Percentiles rank a stretch among this genome's conserved stretches.
Conservation (phyloP, 2,797 vertebrate genomes). For the Mus minutoides region DNA sequence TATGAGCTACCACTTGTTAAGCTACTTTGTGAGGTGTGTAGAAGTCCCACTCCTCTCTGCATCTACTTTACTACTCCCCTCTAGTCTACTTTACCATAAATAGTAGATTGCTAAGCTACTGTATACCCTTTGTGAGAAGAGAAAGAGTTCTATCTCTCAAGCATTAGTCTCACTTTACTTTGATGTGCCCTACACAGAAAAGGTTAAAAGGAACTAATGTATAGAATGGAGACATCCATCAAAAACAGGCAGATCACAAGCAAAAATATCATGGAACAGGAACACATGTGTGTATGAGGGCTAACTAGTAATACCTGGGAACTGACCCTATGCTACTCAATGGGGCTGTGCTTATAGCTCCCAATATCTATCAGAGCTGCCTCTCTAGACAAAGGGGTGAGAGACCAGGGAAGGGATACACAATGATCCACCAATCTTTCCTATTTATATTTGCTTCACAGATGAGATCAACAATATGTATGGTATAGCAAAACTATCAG, state of each 20-base stretch:
- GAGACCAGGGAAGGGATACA: background rate
- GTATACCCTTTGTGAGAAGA: background rate
- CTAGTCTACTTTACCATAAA: background rate
- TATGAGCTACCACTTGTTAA: background rate
- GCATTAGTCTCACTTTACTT: background rate
- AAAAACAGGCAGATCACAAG: background rate
- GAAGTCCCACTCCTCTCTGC: background rate
- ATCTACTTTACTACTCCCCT: no score
- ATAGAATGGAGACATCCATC: background rate
- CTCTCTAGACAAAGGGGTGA: background rate
- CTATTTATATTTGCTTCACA: background rate
- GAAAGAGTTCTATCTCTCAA: background rate
- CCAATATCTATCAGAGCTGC: background rate
- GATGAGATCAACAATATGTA: background rate
- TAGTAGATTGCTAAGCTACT: background rate
- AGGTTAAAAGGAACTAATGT: background rate
- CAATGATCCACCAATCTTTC: background rate
- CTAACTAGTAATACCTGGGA: background rate
- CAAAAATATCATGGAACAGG: background rate
- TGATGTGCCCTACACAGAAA: background rate
- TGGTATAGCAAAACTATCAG: background rate
- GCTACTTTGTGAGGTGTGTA: background rate
- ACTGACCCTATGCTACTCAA: background rate
- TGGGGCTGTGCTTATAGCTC: background rate
- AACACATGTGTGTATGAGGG: background rate